Evolutionary conservation across 2,888 invertebrate genomes (phyloP).

Genomic region (Gortyna flavago): DNA sequence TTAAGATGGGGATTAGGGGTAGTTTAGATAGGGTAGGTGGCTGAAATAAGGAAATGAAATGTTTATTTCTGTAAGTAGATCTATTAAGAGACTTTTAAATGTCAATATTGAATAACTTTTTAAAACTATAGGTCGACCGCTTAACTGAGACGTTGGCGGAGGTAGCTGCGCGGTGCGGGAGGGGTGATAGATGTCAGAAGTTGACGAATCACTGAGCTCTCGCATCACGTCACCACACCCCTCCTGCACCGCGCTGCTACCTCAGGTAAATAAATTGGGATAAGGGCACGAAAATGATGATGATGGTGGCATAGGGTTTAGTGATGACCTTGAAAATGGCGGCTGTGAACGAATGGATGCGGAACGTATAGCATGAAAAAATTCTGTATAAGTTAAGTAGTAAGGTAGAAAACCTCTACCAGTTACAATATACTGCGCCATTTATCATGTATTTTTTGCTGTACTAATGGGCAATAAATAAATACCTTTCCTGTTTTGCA

Average conservation of each 20-base stretch:
- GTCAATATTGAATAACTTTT: too few species aligned
- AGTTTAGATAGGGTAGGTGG: too few species aligned
- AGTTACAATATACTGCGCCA: not conserved
- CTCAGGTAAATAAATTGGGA: too few species aligned
- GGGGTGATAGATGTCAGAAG: too few species aligned
- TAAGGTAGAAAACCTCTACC: too few species aligned
- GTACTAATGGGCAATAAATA: not conserved
- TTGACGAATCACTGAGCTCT: too few species aligned
- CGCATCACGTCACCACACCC: too few species aligned
- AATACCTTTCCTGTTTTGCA: slow-evolving; percentile 29
- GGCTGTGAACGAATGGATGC: not conserved
- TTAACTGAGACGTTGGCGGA: too few species aligned
- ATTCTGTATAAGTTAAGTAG: not conserved
- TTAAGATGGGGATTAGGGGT: slow-evolving; percentile 6
- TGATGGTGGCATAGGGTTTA: not conserved
- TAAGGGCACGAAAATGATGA: not conserved
- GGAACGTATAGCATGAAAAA: not conserved
- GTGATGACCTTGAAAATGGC: not conserved
- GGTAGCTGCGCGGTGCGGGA: too few species aligned
- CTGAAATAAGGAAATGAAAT: not conserved
- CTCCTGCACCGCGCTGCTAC: too few species aligned
- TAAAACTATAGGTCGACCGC: too few species aligned
- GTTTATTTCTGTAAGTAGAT: not conserved
- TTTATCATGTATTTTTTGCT: not conserved
- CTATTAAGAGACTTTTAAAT: not conserved